Evolutionary conservation across 2,113 vertebrate genomes (phyloP).

Genomic region (Mixornis gularis): DNA sequence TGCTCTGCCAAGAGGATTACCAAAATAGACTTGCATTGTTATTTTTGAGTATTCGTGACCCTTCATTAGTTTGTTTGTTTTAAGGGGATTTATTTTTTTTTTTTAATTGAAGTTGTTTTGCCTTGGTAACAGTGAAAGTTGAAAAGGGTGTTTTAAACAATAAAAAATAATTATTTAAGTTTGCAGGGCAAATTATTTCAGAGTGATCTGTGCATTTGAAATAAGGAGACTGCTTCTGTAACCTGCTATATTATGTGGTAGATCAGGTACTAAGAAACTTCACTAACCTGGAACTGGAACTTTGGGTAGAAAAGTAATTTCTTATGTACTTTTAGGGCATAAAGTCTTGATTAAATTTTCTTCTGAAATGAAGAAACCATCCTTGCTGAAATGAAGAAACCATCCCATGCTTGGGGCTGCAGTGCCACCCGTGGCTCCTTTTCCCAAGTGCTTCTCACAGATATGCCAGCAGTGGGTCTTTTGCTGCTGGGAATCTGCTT

Average conservation of each 20-base stretch:
- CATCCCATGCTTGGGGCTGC: background rate
- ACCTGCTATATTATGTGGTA: background rate
- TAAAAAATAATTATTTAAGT: background rate
- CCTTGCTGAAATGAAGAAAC: background rate
- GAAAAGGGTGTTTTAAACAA: background rate
- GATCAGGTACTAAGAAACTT: background rate
- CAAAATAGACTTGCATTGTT: constrained; percentile 49
- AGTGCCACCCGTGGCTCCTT: rapidly evolving
- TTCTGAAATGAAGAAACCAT: background rate
- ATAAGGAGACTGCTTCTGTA: background rate
- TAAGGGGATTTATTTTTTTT: no score
- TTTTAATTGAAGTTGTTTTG: constrained; percentile 32
- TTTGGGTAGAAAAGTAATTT: background rate
- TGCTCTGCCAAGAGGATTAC: constrained; percentile 49
- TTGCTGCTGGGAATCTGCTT: background rate
- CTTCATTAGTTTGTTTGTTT: constrained; percentile 24
- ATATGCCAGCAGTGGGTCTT: background rate
- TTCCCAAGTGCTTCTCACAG: background rate
- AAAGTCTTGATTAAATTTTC: background rate
- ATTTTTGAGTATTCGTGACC: constrained; percentile 41
- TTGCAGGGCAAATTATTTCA: background rate
- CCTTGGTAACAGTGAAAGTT: constrained; percentile 16
- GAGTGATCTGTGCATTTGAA: background rate
- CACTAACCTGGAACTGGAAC: background rate
- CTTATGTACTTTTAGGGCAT: background rate